Conservation (phyloP, 2,888 invertebrate species). For the Fissipunctia ypsillon region DNA sequence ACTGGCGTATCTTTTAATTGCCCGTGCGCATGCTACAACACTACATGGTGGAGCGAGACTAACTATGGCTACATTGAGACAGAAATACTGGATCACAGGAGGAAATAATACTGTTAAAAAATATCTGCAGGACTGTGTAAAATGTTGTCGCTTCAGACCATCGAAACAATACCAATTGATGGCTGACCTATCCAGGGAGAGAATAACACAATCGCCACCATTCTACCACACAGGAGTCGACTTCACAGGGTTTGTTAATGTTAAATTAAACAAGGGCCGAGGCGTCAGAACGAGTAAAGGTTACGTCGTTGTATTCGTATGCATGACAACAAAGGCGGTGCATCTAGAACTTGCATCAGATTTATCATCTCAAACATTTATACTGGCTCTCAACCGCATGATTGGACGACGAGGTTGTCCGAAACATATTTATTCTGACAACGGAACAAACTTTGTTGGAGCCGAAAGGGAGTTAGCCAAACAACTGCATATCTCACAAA, state of each 20-base stretch:
- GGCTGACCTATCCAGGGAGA: not conserved
- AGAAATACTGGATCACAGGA: constrained; percentile 14
- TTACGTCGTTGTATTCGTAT: not conserved
- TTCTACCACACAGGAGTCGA: no score
- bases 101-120: constrained; percentile 9
- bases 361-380: not conserved
- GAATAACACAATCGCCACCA: no score
- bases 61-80: not conserved
- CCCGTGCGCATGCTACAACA: not conserved
- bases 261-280: no score
- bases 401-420: not conserved
- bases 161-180: not conserved
- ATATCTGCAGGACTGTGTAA: not conserved
- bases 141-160: constrained; percentile 7
- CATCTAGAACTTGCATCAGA: not conserved
- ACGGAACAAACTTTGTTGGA: not conserved
- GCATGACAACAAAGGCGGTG: constrained; percentile 6
- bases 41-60: not conserved
- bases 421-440: not conserved
- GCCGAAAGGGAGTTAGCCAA: no score
- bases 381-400: not conserved
- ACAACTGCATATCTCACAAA: no score
- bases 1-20: not conserved
- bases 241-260: no score
- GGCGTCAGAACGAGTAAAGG: not conserved